Base-by-base conservation (phyloP, 2,113 vertebrate genomes). In the Mobula birostris region DNA sequence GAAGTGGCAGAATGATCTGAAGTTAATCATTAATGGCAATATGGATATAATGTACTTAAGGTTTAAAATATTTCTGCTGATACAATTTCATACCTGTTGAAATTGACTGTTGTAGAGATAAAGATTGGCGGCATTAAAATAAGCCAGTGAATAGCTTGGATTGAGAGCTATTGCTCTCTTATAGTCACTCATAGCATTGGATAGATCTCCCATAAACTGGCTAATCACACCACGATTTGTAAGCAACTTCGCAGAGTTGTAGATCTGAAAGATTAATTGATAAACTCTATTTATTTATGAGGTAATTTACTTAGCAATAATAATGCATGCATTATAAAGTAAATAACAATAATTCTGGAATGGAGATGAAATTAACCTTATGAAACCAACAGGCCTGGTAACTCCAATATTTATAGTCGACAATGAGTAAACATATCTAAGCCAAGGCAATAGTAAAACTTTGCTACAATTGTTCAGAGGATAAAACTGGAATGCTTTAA, bases 151-250 rank as follows among this genome's bases (percentile, higher is more conserved):
- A 94, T 97, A 97, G 8, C 29, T 94, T 7, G 97, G 96, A 80
- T 97, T 96, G 94, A 96, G 61, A 68, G 96, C 95, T 95, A 97
- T 96, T 19, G 97, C 97, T 66, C 95, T 95, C 94, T 97, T 96
- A 94, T 97, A 97, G 95, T 98, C 97, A 88, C 80, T 96, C 96
- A 97, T 97, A 32, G 97, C 97, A 87, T 95, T 97, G 61, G 95
- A 94, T 92, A 95, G 87, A 94, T 97, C 95, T 63, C 97, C 97
- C 96, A 97, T 97, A 94, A 97, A 96, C 95, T 98, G 97, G 9
- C 96, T 96, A 94, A 97, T 97, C 95, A 97, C 96, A 61, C 97
- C 97, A 36, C 97, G 96, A 94, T 97, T 97, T 95, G 97, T 97
- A 94, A 97, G 95, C 94, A 97, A 95, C 0, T 96, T 94, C 94